Base-by-base conservation (phyloP, 1,140 invertebrate species). In the Carposina sasakii region DNA sequence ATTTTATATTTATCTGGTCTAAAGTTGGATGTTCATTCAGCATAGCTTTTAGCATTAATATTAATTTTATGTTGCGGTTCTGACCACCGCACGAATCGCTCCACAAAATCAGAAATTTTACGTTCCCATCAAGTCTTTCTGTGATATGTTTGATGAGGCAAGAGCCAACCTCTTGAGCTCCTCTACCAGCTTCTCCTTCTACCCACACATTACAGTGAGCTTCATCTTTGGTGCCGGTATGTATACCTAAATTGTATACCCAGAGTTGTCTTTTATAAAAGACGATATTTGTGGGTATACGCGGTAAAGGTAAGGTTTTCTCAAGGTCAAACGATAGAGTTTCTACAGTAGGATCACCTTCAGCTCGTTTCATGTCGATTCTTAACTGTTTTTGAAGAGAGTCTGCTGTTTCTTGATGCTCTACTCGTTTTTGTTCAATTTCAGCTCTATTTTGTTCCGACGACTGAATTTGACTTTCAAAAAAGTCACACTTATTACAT, bases 11-110 rank as follows among this genome's bases (percentile, higher is more conserved):
- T 23, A 76, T 76, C 26, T 33, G 58, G 46, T 65, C 41, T 6
- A 67, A 39, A 37, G 48, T 63, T 26, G 50, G 44, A 46, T 66
- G 44, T n/a, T 34, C 33, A 28, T 63, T 17, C 33, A 70, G 41
- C 30, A 64, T 26, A 30, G 54, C 31, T 54, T 69, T 71, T 21
- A 75, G 28, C 52, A 76, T 62, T 44, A 76, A 23, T 9, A 52
- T 52, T 20, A 81, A 41, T 60, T 78, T 79, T 20, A 78, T 75
- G 45, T 69, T 79, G 3, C 67, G 54, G 34, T 77, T 81, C 56
- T 77, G 73, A 3, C 68, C 72, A 6, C 70, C 76, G 42, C 70
- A 77, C 12, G 54, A 72, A 56, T 81, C 67, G 37, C 51, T 60
- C 74, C 71, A 83, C n/a, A 82, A 50, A 39, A 68, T 60, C 40